Evolutionary conservation across 1,140 invertebrate genomes (phyloP).

Genomic region (Reticulitermes speratus): DNA sequence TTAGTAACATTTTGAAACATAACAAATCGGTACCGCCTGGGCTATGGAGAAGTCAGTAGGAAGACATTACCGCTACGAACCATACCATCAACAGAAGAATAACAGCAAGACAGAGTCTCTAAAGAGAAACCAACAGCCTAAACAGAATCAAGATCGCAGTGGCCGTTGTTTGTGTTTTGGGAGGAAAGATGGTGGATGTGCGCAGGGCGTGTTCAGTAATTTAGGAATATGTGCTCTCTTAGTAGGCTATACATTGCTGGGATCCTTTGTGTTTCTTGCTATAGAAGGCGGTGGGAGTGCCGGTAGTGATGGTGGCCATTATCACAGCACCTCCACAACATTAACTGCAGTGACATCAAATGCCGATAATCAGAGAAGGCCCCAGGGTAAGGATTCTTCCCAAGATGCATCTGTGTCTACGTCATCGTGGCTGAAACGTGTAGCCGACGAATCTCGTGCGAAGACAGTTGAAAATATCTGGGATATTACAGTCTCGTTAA

Average conservation of each 20-base stretch:
- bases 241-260: slow-evolving; percentile 85
- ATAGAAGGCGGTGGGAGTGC: slow-evolving; percentile 58
- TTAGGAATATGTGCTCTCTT: slow-evolving; percentile 83
- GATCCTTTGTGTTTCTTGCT: slow-evolving; percentile 88
- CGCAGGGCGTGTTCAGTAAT: slow-evolving; percentile 25
- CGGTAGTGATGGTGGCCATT: background rate
- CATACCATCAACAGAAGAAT: slow-evolving; percentile 7
- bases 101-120: slow-evolving; percentile 2
- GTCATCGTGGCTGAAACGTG: slow-evolving; percentile 47
- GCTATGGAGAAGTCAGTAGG: background rate
- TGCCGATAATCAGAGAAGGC: background rate
- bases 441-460: slow-evolving; percentile 63
- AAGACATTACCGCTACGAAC: background rate
- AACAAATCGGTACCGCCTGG: background rate
- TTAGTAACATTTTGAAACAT: background rate
- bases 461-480: slow-evolving; percentile 86
- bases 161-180: slow-evolving; percentile 16
- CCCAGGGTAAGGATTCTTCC: background rate
- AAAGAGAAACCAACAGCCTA: background rate
- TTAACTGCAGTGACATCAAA: background rate
- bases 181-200: background rate
- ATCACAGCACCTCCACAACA: background rate
- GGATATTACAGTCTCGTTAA: slow-evolving; percentile 91
- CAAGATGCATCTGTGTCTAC: slow-evolving; percentile 39
- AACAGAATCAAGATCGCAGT: background rate